phyloP scores from a whole-genome alignment of 2,797 vertebrate genomes.

The Esox masquinongy region DNA sequence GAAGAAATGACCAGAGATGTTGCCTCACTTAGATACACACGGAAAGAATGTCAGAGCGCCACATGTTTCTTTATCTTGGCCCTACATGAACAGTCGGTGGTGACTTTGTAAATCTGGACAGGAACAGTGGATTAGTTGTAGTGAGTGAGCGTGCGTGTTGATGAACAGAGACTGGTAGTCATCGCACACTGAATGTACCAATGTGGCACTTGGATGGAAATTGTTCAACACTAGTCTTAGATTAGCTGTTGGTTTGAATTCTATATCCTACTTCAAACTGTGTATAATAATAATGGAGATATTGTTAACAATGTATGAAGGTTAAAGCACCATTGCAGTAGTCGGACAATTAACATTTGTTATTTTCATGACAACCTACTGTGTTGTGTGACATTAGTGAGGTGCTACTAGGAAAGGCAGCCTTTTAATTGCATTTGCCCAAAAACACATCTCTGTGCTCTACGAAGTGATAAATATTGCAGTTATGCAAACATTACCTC shows the following conservation, averaged over 20 bases:
- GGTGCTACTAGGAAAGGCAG: neutral
- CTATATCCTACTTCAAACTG: neutral
- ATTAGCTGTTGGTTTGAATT: neutral
- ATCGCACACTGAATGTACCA: neutral
- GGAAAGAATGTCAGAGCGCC: neutral
- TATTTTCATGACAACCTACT: too few species aligned
- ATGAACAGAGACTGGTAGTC: neutral
- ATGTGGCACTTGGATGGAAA: neutral
- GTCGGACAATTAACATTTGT: too few species aligned
- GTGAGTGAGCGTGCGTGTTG: neutral
- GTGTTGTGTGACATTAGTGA: neutral
- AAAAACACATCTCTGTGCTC: neutral
- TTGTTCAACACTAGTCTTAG: neutral
- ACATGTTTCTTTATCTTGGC: conserved; percentile 1
- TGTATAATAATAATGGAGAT: neutral
- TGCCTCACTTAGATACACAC: conserved; percentile 5
- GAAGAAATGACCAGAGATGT: neutral
- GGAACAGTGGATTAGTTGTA: neutral
- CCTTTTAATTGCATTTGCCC: neutral
- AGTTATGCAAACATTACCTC: neutral
- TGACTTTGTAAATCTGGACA: neutral
- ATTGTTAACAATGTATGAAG: neutral
- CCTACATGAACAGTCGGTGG: neutral
- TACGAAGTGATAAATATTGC: neutral
- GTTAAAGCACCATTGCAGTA: too few species aligned